These are phyloP conservation scores for Drosophila nebulosa DNA, from an alignment of 1,140 invertebrate species.

Conservation along the genomic window DNA sequence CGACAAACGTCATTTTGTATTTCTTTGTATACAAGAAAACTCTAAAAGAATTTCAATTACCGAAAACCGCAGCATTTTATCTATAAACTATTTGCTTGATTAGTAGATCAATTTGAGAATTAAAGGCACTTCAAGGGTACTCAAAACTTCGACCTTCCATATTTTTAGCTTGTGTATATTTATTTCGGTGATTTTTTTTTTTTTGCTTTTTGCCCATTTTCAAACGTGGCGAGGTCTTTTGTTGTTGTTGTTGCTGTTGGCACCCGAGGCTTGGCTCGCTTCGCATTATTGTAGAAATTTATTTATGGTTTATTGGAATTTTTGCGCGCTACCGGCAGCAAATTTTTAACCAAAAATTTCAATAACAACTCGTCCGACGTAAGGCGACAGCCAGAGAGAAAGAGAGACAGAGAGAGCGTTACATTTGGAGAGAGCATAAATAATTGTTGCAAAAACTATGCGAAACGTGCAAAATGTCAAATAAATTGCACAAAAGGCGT, in stretches of 20 bases:
- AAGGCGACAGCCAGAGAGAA: slow-evolving; percentile 17
- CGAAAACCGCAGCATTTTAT: too few species aligned
- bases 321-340: slow-evolving; percentile 73
- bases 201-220: slow-evolving; percentile 48
- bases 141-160: slow-evolving; percentile 53
- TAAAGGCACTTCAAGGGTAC: slow-evolving; percentile 48
- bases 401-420: slow-evolving; percentile 4
- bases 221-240: slow-evolving; percentile 59
- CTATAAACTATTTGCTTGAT: too few species aligned
- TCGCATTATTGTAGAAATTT: slow-evolving; percentile 73
- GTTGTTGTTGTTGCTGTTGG: slow-evolving; percentile 50
- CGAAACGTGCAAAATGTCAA: slow-evolving; percentile 48
- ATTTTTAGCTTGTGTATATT: slow-evolving; percentile 10
- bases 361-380: slow-evolving; percentile 53
- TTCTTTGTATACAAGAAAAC: too few species aligned
- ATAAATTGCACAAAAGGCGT: slow-evolving; percentile 22
- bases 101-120: not conserved
- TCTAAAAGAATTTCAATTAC: too few species aligned
- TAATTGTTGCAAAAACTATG: slow-evolving; percentile 57
- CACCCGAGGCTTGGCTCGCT: slow-evolving; percentile 71
- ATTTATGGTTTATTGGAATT: slow-evolving; percentile 78
- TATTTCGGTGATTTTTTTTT: slow-evolving; percentile 46
- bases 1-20: too few species aligned
- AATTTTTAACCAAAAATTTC: slow-evolving; percentile 60
- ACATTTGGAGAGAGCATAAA: slow-evolving; percentile 18